Conservation (phyloP, 37 sponge, comb jelly and placozoan species). For the Halisarca cf. caerulea region DNA sequence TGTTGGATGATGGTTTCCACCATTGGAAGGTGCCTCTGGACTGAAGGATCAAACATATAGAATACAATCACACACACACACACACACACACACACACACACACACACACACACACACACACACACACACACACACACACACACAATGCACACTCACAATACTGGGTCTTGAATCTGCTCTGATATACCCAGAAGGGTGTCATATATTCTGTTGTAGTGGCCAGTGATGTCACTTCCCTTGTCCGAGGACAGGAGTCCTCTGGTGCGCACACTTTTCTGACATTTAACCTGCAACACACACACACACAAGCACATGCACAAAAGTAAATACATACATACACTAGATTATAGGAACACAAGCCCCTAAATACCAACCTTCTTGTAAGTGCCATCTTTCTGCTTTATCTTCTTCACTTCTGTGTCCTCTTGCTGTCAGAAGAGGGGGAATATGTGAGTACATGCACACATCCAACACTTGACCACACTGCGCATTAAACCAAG, state of each 20-base stretch:
- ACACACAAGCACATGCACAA: not conserved
- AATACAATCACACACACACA: not conserved
- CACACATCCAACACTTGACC: no score
- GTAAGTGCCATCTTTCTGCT: slow-evolving; percentile 34
- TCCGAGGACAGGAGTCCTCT: slow-evolving; percentile 51
- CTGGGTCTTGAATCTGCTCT: not conserved
- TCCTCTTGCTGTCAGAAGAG: not conserved
- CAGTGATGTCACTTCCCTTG: slow-evolving; percentile 36
- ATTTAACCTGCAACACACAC: slow-evolving; percentile 30
- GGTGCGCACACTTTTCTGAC: slow-evolving; percentile 40
- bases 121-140: slow-evolving; percentile 12
- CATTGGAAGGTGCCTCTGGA: no score
- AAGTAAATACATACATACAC: not conserved
- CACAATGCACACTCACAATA: slow-evolving; percentile 4
- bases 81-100: slow-evolving; percentile 19
- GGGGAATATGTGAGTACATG: no score
- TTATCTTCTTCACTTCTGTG: slow-evolving; percentile 33
- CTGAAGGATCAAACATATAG: no score
- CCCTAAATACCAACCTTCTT: slow-evolving; percentile 44
- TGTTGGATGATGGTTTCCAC: no score
- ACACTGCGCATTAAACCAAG: no score
- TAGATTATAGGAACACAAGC: not conserved
- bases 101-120: no score
- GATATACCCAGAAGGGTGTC: not conserved
- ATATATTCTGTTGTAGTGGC: slow-evolving; percentile 19